phyloP scores from a whole-genome alignment of 35 echinoderm and acorn worm species.

The Apostichopus californicus region DNA sequence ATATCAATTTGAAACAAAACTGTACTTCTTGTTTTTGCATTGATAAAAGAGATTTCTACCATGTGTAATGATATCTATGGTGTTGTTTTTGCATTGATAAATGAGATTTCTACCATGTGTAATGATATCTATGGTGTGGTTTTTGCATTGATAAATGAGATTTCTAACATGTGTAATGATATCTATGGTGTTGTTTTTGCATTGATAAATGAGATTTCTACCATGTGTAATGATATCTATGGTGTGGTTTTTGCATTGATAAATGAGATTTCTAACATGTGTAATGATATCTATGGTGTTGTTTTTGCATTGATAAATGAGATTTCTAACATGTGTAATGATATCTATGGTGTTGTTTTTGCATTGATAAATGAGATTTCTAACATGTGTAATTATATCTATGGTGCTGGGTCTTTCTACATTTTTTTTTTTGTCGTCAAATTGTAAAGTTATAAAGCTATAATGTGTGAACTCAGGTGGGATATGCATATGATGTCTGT shows the following conservation, averaged over 20 bases:
- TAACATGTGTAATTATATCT: background rate
- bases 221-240: background rate
- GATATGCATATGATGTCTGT: too few relatives aligned
- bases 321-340: background rate
- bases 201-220: background rate
- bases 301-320: background rate
- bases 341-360: background rate
- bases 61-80: too few relatives aligned
- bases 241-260: background rate
- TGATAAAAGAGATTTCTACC: background rate
- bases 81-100: too few relatives aligned
- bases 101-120: too few relatives aligned
- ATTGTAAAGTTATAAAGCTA: too few relatives aligned
- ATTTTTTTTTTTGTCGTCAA: background rate
- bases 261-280: background rate
- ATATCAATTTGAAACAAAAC: background rate
- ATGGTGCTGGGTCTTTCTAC: background rate
- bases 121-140: too few relatives aligned
- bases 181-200: background rate
- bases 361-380: background rate
- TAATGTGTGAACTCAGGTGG: too few relatives aligned
- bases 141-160: too few relatives aligned
- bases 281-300: background rate
- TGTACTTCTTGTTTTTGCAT: background rate
- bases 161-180: background rate